A percentile compares a stretch with the other conserved stretches of the same genome.
These are phyloP conservation scores for Neosilurus mollespiculum DNA, from an alignment of 2,797 vertebrate species.

Conservation along the genomic window DNA sequence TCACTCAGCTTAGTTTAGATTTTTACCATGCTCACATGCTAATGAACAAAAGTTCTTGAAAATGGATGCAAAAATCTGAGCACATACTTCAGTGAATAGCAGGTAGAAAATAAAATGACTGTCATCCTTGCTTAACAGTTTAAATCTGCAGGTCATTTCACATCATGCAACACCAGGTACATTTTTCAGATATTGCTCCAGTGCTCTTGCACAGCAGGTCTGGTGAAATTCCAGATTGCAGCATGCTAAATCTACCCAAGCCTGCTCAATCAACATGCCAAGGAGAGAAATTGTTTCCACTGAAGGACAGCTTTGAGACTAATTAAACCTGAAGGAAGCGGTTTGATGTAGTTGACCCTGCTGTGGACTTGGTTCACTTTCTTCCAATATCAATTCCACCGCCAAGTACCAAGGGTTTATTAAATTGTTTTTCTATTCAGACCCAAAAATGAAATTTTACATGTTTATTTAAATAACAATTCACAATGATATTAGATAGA, in stretches of 20 bases:
- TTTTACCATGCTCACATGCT: not conserved
- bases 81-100: not conserved
- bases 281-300: not conserved
- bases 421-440: not conserved
- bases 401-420: not conserved
- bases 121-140: not conserved
- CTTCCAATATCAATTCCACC: not conserved
- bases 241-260: not conserved
- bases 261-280: not conserved
- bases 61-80: not conserved
- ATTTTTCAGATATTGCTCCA: not conserved
- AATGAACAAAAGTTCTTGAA: not conserved
- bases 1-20: not conserved
- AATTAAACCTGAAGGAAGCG: conserved; percentile 28
- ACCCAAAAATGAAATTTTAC: not conserved
- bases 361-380: not conserved
- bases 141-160: not conserved
- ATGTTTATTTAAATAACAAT: not conserved
- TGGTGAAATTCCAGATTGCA: not conserved
- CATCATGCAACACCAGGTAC: not conserved
- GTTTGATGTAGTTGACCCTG: conserved; percentile 6
- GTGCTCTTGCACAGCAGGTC: not conserved
- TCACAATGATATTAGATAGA: not conserved
- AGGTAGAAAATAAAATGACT: not conserved
- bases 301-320: conserved; percentile 19